Percentiles rank a stretch among this genome's conserved stretches.
Conservation (phyloP, 2,113 vertebrate species). For the Maccullochella peelii region DNA sequence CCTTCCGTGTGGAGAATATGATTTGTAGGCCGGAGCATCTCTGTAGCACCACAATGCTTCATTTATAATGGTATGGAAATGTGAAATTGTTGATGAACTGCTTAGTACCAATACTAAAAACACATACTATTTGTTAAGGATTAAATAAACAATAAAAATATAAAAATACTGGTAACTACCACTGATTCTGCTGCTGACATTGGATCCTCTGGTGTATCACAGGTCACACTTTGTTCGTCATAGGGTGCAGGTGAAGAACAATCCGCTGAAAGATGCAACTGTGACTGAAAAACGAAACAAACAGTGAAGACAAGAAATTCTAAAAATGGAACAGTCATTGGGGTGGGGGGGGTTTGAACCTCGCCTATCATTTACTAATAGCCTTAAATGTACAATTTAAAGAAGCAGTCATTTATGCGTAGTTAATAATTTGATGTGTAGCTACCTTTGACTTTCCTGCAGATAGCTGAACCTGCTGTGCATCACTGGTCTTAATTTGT, state of each 20-base stretch:
- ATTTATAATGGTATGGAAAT: not conserved
- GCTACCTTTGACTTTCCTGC: slow-evolving; percentile 9
- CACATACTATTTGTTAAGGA: not conserved
- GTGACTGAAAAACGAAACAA: slow-evolving; percentile 24
- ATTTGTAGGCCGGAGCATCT: too few relatives aligned
- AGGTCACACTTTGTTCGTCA: not conserved
- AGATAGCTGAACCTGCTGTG: not conserved
- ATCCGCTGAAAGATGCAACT: not conserved
- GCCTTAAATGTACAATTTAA: not conserved
- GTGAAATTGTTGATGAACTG: not conserved
- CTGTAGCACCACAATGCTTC: too few relatives aligned
- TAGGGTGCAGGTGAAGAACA: not conserved
- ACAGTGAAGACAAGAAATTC: not conserved
- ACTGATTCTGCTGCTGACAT: not conserved
- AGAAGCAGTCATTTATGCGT: not conserved
- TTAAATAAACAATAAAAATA: accelerated
- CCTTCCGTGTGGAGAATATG: too few relatives aligned
- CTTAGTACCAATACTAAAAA: not conserved
- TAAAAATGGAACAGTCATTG: not conserved
- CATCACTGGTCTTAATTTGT: not conserved
- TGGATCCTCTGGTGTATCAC: not conserved
- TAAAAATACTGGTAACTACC: not conserved
- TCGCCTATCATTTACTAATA: not conserved
- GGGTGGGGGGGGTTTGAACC: too few relatives aligned
- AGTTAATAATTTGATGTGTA: not conserved